These are phyloP conservation scores for Cancer borealis DNA, from an alignment of 2,888 invertebrate genomes.

Conservation along the genomic window DNA sequence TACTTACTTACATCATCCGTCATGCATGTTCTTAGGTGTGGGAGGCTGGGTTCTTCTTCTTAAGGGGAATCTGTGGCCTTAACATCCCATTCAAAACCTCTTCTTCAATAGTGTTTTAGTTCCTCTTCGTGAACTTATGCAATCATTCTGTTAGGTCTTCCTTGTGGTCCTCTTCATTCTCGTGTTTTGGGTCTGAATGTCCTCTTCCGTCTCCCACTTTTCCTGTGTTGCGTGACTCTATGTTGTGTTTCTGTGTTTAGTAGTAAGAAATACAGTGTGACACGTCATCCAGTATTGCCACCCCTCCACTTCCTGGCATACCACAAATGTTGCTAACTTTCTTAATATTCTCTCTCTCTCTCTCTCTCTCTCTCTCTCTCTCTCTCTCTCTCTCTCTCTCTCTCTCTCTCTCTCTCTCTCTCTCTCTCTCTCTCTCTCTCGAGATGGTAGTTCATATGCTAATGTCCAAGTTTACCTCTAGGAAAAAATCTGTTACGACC, in stretches of 20 bases:
- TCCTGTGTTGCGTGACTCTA: neutral
- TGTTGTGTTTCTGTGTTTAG: slow-evolving; percentile 2
- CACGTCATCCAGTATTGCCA: neutral
- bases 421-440: slow-evolving; percentile 13
- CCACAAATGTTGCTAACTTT: neutral
- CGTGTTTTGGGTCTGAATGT: neutral
- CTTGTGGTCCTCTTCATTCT: neutral
- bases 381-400: slow-evolving; percentile 41
- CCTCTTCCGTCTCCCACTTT: neutral
- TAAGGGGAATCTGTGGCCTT: neutral
- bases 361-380: slow-evolving; percentile 14
- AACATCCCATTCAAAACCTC: neutral
- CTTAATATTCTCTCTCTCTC: slow-evolving; percentile 33
- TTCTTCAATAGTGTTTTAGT: neutral
- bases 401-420: slow-evolving; percentile 20
- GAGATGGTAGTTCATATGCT: slow-evolving; percentile 23
- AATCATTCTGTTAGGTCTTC: neutral
- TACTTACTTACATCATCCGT: neutral
- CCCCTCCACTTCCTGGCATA: neutral
- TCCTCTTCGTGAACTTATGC: neutral
- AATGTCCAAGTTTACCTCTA: slow-evolving; percentile 31
- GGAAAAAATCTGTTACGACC: slow-evolving; percentile 23
- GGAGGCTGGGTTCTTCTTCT: neutral
- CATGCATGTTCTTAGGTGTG: neutral
- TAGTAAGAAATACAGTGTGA: neutral